A percentile compares a stretch with the other conserved stretches of the same genome.
Evolutionary conservation across 2,888 invertebrate species (phyloP).

Genomic region (Augochlorella aurata): DNA sequence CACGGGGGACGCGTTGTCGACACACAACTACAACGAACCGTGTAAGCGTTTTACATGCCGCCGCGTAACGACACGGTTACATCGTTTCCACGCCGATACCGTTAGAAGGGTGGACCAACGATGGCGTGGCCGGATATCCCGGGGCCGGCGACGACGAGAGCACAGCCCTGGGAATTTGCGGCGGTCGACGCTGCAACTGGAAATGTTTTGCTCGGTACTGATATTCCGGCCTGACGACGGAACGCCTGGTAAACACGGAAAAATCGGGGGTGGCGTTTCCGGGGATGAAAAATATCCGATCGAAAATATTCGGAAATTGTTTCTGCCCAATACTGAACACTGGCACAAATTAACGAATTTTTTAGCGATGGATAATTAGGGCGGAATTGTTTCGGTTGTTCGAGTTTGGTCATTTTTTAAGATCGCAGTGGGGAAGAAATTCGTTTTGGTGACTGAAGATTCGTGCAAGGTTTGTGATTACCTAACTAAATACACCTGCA

Average conservation of each 20-base stretch:
- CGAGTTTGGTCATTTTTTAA: too few relatives aligned
- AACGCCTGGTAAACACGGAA: slow-evolving; percentile 55
- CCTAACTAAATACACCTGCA: too few relatives aligned
- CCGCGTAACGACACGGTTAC: slow-evolving; percentile 39
- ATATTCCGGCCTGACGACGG: slow-evolving; percentile 55
- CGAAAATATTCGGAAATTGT: neutral
- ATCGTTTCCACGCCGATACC: slow-evolving; percentile 47
- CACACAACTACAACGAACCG: slow-evolving; percentile 21
- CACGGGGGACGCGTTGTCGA: slow-evolving; percentile 56
- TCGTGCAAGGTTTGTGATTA: too few relatives aligned
- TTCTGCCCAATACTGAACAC: too few relatives aligned
- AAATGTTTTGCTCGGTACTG: slow-evolving; percentile 69
- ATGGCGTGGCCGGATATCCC: neutral
- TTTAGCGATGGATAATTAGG: too few relatives aligned
- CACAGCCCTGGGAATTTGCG: slow-evolving; percentile 70
- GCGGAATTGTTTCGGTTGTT: too few relatives aligned
- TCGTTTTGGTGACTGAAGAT: too few relatives aligned
- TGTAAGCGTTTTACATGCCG: slow-evolving; percentile 51
- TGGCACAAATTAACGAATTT: too few relatives aligned
- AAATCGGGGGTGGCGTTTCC: slow-evolving; percentile 33
- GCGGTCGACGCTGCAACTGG: slow-evolving; percentile 59
- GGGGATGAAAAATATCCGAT: slow-evolving; percentile 35
- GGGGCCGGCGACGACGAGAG: slow-evolving; percentile 50
- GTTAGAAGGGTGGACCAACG: slow-evolving; percentile 16
- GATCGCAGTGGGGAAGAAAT: too few relatives aligned